phyloP scores from a whole-genome alignment of 2,113 vertebrate species.

The Paramormyrops kingsleyae region DNA sequence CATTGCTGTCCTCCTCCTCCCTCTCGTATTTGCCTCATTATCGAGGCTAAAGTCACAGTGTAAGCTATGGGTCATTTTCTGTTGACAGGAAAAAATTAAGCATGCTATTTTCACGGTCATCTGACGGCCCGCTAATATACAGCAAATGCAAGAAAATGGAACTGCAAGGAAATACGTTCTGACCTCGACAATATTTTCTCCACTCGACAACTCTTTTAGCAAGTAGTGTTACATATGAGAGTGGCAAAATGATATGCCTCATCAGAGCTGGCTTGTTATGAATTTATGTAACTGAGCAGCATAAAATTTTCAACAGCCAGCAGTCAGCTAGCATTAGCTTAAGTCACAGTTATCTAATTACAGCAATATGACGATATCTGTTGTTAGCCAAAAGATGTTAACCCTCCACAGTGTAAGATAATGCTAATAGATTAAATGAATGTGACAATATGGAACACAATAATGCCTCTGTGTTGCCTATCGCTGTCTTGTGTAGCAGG shows the following conservation, averaged over 20 bases:
- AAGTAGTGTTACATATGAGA: background rate
- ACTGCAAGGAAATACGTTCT: background rate
- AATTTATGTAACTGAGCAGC: slow-evolving; percentile 5
- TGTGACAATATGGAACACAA: background rate
- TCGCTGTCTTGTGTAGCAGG: background rate
- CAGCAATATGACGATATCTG: background rate
- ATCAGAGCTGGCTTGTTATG: slow-evolving; percentile 7
- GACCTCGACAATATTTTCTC: background rate
- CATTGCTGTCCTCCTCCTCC: background rate
- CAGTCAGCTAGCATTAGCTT: slow-evolving; percentile 3
- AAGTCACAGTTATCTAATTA: slow-evolving; percentile 10
- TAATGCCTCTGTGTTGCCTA: background rate
- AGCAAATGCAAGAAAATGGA: background rate
- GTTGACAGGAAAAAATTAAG: slow-evolving; percentile 10
- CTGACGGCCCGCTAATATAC: background rate
- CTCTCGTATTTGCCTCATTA: background rate
- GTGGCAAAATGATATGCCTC: background rate
- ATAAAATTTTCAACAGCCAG: slow-evolving; percentile 4
- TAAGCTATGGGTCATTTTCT: background rate
- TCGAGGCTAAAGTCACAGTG: background rate
- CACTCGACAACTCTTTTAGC: background rate
- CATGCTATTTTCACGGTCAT: background rate
- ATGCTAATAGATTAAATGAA: background rate
- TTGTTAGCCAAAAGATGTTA: background rate
- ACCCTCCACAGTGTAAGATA: background rate